A percentile compares a stretch with the other conserved stretches of the same genome.
phyloP scores from a whole-genome alignment of 64 coral and sea anemone species.

The Cladopsammia gracilis region DNA sequence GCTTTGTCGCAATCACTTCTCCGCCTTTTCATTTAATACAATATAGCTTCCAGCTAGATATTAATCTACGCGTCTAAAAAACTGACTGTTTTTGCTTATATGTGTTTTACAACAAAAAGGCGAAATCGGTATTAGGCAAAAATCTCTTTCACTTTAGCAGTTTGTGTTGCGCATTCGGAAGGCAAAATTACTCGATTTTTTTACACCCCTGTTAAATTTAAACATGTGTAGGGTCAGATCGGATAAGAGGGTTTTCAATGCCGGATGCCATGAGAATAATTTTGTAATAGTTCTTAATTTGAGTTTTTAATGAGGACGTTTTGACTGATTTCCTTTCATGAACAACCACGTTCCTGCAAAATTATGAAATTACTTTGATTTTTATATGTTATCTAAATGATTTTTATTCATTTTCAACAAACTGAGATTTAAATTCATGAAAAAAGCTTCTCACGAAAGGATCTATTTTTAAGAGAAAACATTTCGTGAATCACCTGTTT shows the following conservation, averaged over 20 bases:
- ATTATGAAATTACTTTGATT: background rate
- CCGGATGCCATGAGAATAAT: background rate
- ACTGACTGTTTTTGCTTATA: background rate
- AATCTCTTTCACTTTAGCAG: no score
- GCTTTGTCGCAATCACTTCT: background rate
- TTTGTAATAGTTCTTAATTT: background rate
- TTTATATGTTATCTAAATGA: background rate
- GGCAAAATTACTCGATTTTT: background rate
- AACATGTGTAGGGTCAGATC: background rate
- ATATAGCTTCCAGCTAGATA: background rate
- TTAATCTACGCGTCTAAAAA: background rate
- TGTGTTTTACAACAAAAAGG: background rate
- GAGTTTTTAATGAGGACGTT: slow-evolving; percentile 5
- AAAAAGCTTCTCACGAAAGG: no score
- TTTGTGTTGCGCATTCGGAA: no score
- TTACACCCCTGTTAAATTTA: background rate
- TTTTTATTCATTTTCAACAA: background rate
- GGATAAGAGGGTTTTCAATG: slow-evolving; percentile 17
- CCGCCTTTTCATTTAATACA: background rate
- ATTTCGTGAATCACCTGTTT: no score
- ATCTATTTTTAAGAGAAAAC: no score
- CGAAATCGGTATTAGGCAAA: no score
- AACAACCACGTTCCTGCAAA: background rate
- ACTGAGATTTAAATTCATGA: no score
- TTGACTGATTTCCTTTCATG: background rate